Percentiles rank a stretch among this genome's conserved stretches.
These are phyloP conservation scores for Ophioninae sp. DNA, from an alignment of 2,888 invertebrate genomes.

Conservation along the genomic window DNA sequence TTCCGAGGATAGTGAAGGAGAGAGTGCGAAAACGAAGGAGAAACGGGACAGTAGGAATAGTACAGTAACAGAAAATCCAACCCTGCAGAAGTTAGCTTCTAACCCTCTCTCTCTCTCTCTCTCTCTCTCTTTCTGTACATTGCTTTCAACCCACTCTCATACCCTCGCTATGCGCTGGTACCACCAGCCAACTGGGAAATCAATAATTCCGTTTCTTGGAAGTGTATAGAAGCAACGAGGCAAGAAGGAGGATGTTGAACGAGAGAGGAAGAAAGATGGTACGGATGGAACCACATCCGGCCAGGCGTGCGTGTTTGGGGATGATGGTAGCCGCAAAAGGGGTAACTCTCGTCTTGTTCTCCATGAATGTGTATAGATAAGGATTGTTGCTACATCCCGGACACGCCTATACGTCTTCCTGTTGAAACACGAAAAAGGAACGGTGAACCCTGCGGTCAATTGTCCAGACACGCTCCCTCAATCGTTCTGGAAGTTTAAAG, in stretches of 20 bases:
- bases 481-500: not conserved
- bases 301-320: conserved; percentile 53
- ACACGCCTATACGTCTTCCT: conserved; percentile 12
- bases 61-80: conserved; percentile 31
- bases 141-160: conserved; percentile 41
- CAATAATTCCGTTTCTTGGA: conserved; percentile 66
- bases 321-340: conserved; percentile 47
- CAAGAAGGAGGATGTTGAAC: conserved; percentile 43
- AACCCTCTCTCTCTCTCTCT: conserved; percentile 1
- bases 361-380: not conserved
- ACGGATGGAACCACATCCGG: conserved; percentile 54
- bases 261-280: conserved; percentile 35
- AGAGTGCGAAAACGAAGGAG: conserved; percentile 21
- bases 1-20: conserved; percentile 27
- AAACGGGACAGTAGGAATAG: not conserved
- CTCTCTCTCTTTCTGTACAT: conserved; percentile 17
- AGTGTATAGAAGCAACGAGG: conserved; percentile 50
- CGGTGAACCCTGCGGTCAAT: not conserved
- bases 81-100: conserved; percentile 40
- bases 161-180: conserved; percentile 48
- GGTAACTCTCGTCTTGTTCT: conserved; percentile 43
- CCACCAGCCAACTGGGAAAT: conserved; percentile 65
- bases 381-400: conserved; percentile 51
- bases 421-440: not conserved
- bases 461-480: not conserved